Evolutionary conservation across 1,140 invertebrate species (phyloP).

Genomic region (Conus ventricosus): DNA sequence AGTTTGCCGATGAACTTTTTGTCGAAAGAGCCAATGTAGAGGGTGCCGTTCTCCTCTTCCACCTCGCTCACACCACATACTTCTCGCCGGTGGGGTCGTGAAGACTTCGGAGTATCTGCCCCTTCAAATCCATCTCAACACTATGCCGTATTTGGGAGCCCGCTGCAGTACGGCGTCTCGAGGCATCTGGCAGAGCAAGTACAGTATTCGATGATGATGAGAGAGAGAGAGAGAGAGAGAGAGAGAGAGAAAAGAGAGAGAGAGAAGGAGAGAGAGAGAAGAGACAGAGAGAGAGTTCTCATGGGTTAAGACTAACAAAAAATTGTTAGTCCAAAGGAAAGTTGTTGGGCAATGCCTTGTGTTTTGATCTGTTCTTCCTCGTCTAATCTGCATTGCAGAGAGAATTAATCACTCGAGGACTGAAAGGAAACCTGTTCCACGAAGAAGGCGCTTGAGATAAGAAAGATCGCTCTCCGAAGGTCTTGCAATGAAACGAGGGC

Average conservation of each 20-base stretch:
- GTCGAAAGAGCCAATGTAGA: conserved; percentile 79
- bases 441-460: too few relatives aligned
- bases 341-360: too few relatives aligned
- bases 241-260: neutral
- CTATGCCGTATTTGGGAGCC: conserved; percentile 75
- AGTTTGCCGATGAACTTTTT: conserved; percentile 6
- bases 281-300: too few relatives aligned
- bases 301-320: too few relatives aligned
- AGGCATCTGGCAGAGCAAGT: neutral
- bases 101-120: conserved; percentile 33
- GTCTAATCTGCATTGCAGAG: too few relatives aligned
- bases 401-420: too few relatives aligned
- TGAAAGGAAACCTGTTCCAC: too few relatives aligned
- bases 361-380: too few relatives aligned
- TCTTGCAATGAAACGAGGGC: too few relatives aligned
- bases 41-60: conserved; percentile 66
- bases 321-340: too few relatives aligned
- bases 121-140: conserved; percentile 66
- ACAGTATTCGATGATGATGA: neutral
- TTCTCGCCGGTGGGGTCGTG: conserved; percentile 34
- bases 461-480: too few relatives aligned
- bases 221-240: neutral
- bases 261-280: neutral
- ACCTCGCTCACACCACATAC: conserved; percentile 68
- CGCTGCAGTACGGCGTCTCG: neutral